phyloP scores from a whole-genome alignment of 1,140 invertebrate species.

The Anadara kagoshimensis region DNA sequence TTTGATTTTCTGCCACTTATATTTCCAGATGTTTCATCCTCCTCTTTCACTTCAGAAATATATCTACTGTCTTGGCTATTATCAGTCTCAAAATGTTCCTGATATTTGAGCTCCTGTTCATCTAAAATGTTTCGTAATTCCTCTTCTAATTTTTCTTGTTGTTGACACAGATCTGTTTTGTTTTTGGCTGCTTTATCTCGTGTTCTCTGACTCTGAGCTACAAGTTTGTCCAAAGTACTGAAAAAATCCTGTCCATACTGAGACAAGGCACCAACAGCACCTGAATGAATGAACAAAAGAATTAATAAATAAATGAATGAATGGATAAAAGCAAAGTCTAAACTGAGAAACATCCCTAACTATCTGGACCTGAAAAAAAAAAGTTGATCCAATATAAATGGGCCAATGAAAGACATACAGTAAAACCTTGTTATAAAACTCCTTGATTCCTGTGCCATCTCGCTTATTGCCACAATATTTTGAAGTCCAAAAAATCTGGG shows the following conservation, averaged over 20 bases:
- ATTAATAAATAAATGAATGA: too few species aligned
- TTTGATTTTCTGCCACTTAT: too few species aligned
- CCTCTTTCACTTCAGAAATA: too few species aligned
- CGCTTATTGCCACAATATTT: too few species aligned
- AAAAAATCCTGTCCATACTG: constrained; percentile 52
- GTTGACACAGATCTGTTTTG: constrained; percentile 29
- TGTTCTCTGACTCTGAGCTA: constrained; percentile 36
- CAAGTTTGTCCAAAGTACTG: constrained; percentile 42
- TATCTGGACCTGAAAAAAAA: background rate
- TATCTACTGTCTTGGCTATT: background rate
- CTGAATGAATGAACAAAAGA: background rate
- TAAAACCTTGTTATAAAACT: too few species aligned
- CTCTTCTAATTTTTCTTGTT: constrained; percentile 43
- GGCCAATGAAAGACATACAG: too few species aligned
- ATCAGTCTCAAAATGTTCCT: constrained; percentile 27
- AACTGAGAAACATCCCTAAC: background rate
- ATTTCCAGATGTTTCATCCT: too few species aligned
- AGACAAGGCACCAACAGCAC: constrained; percentile 35
- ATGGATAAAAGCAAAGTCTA: background rate
- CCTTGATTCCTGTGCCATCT: too few species aligned
- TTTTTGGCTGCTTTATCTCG: constrained; percentile 41
- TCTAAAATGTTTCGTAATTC: constrained; percentile 44
- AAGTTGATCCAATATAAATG: too few species aligned
- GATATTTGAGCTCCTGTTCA: constrained; percentile 45
- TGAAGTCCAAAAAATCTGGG: too few species aligned